Base-by-base conservation (phyloP, 2,113 vertebrate species). In the Morphnarchus princeps region DNA sequence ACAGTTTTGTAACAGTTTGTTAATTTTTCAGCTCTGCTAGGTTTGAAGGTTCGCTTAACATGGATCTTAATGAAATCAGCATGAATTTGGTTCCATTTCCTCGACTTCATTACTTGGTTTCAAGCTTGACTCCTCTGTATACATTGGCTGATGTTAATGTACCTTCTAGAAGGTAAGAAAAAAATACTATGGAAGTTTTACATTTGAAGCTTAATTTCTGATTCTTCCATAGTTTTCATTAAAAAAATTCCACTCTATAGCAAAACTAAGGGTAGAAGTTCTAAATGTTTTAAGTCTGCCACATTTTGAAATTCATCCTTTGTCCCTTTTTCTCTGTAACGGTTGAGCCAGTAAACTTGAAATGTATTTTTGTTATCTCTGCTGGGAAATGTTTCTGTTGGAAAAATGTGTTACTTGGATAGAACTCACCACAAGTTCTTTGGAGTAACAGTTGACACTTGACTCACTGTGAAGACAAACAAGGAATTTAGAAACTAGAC, bases 21-120 rank as follows among this genome's bases (percentile, higher is more conserved):
- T 89, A 36, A 76, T 93, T 82, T 97, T 97, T 92, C 95, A 99
- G 99, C 95, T 99, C 99, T 22, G 98, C 99, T 13, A 99, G 99
- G 42, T 99, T 99, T 97, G 99, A 99, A 89, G 99, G 99, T 21
- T 99, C 99, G 14, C 99, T 99, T 92, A 99, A 99, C 95, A 99
- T 99, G 99, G 99, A 99, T 97, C 98, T 99, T 95, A 99, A 99
- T 96, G 99, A 99, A 98, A 99, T 99, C 63, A 98, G 98, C 82
- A 99, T 99, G 99, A 99, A 99, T 97, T 98, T 99, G 97, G 99
- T 99, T 80, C 99, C 99, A 5, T 99, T 99, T 97, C 99, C 99
- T 62, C 98, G 97, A 43, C 97, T 99, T 82, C 99, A 99, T 97
- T 99, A 99, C 96, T 98, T 99, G 73, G 98, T 99, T 90, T 99